These are phyloP conservation scores for Lophius piscatorius DNA, from an alignment of 2,113 vertebrate species.

Conservation along the genomic window DNA sequence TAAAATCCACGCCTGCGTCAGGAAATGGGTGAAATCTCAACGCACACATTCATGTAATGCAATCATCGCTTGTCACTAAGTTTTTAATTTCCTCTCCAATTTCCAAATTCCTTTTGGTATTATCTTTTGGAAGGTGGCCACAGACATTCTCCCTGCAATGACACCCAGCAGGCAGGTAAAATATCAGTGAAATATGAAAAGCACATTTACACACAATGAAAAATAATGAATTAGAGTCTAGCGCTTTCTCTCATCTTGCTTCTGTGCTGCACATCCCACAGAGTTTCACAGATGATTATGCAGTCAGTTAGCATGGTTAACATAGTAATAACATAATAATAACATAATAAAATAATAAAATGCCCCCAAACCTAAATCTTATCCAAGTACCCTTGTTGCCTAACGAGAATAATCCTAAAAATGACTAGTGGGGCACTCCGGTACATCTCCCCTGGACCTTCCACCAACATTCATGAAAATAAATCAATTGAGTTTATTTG, in stretches of 20 bases:
- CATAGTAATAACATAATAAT: too few relatives aligned
- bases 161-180: conserved; percentile 43
- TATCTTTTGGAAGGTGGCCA: conserved; percentile 35
- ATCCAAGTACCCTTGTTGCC: too few relatives aligned
- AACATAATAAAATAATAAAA: too few relatives aligned
- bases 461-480: background rate
- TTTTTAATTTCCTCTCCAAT: conserved; percentile 49
- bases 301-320: background rate
- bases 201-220: conserved; percentile 6
- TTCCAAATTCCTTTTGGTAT: conserved; percentile 41
- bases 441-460: too few relatives aligned
- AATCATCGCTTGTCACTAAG: conserved; percentile 29
- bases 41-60: conserved; percentile 4
- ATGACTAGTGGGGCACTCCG: too few relatives aligned
- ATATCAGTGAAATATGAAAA: conserved; percentile 34
- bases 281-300: background rate
- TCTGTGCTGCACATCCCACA: background rate
- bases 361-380: too few relatives aligned
- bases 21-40: background rate
- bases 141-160: conserved; percentile 34
- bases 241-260: too few relatives aligned
- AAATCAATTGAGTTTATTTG: too few relatives aligned
- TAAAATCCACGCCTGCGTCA: conserved; percentile 6
- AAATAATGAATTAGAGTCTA: conserved; percentile 13
- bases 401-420: too few relatives aligned